Evolutionary conservation across 2,888 invertebrate species (phyloP), one percentile per base, ranked within the genome.

Genomic region (Lysandra bellargus): DNA sequence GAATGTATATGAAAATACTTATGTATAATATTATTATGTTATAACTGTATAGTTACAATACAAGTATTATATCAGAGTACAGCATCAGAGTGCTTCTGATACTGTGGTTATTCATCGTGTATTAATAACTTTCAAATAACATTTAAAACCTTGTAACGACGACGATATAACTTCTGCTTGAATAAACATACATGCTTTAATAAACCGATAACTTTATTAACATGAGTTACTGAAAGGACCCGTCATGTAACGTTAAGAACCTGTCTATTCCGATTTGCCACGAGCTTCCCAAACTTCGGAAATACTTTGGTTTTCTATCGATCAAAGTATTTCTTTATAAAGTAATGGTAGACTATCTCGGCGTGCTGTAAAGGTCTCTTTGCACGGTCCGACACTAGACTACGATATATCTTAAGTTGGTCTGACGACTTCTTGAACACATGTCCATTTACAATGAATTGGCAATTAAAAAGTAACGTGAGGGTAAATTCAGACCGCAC

Each of bases 191-290:
- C 33, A 69, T 14, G 33, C 33, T 69, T 69, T 33, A 33, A 33
- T 33, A 33, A 33, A 37, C 69, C 33, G 33, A 69, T 69, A 69
- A 69, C 33, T 69, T 17, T 69, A 69, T 69, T 69, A 69, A 37
- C 69, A 14, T 33, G 14, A 69, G 69, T 33, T 69, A 69, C 69
- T 69, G 33, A 64, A 64, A 64, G 64, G 61, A 61, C 6, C 1
- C n/a, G 64, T 30, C 30, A 30, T 9, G 9, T 64, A 64, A 64
- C 30, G 30, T 64, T 30, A 30, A 30, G 12, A 64, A 64, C 30
- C 64, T 64, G 64, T 64, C 64, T 64, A 30, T 12, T 30, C 12
- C 2, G 12, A 30, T 64, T 64, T 30, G 12, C 64, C 30, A 30
- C 30, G 64, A 64, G 30, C 30, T 64, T 64, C 64, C 4, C 33